Evolutionary conservation across 2,113 vertebrate genomes (phyloP), one percentile per base, ranked within the genome.

Genomic region (Caracal caracal): DNA sequence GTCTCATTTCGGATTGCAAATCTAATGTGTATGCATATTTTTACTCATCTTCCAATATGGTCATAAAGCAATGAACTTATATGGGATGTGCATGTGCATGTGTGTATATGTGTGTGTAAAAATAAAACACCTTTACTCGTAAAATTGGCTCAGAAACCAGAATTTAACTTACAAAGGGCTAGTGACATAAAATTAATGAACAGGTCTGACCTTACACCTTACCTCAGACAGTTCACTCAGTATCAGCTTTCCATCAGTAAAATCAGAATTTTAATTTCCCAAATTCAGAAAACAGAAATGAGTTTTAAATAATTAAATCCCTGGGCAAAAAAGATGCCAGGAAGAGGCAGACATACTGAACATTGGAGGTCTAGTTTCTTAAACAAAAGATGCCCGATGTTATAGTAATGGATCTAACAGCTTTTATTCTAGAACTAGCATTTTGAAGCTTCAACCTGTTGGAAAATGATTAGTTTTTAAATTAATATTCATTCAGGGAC

Each of bases 401-500:
- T 37, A 75, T 1, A 90, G 15, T 53, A 43, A 95, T 51, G 33
- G 19, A 53, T 88, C 40, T 80, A 93, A 86, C 5, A 63, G 33
- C 16, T 91, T 94, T 97, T 84, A 68, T 70, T 85, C 63, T 15
- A 47, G 84, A 97, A 95, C 73, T 83, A 95, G 73, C 97, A 93
- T 95, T 96, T 90, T 53, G 80, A 97, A 97, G 80, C 33, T 59
- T 88, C 91, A 76, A 93, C 76, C 43, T 88, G 65, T 94, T 93
- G 71, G 70, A 95, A 97, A 92, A 96, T 92, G 80, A 94, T 94
- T 94, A 84, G 87, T 94, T 96, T 97, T 97, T 75, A 97, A 95
- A 95, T 96, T 96, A 95, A 97, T 97, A 97, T 95, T 97, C 89
- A 97, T 95, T 95, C 78, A 56, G 93, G 80, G 92, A 81, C 89